Base-by-base conservation (phyloP, 92 coral and sea anemone genomes). In the Zoanthus sociatus region DNA sequence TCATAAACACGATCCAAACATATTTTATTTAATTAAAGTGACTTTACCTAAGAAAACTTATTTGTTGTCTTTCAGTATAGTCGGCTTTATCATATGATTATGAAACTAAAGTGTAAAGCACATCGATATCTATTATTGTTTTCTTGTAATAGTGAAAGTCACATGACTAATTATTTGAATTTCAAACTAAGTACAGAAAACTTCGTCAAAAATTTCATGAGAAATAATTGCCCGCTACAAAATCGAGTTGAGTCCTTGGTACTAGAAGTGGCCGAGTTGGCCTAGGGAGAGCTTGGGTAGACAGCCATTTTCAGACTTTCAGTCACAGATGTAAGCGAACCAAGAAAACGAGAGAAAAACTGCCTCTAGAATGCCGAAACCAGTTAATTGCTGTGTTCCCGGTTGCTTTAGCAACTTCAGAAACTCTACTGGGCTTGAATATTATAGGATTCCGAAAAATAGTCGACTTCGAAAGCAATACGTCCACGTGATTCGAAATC, bases 401-500 rank as follows among this genome's bases (percentile, higher is more conserved):
- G 15, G 26, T 15, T 63, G 46, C 87, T 68, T 83, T 20, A 83
- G 87, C 20, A 83, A 83, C 42, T 37, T 37, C 42, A 37, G 42
- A 37, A 37, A 37, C 42, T 37, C 42, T 1, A 37, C 42, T 37
- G 87, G 87, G 37, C 87, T 83, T 42, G 77, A 83, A 44, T 68
- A 31, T 45, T 20, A 83, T 66, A 69, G 87, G 55, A 68, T 83
- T 68, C 87, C 87, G n/a, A 83, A 83, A 48, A 50, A 83, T 83
- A 70, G 78, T 48, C 47, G 67, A 30, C 76, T 83, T 51, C 58
- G 87, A 47, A 83, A 71, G 87, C 46, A 83, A 83, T 83, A 83
- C 50, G 87, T 83, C 44, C n/a, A 77, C 32, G 26, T 83, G 87
- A 83, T 83, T 69, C 46, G 87, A 37, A 84, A 84, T 72, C 16